These are phyloP conservation scores for Trichosurus vulpecula DNA, from an alignment of 2,797 vertebrate genomes.

Conservation along the genomic window DNA sequence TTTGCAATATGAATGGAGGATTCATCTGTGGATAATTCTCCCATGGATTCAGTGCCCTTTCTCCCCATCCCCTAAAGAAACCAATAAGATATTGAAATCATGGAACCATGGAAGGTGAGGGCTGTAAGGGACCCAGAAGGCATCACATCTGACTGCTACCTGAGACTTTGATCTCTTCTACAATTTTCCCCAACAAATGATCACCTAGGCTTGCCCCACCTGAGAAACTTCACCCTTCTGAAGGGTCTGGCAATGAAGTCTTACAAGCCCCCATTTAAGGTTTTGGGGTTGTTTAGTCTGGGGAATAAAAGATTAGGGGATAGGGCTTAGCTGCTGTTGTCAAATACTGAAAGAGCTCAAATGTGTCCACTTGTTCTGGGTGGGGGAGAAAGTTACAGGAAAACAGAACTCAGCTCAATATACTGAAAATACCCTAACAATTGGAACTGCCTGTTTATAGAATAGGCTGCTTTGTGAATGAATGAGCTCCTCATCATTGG, in stretches of 20 bases:
- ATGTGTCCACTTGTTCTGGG: neutral
- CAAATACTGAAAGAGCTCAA: neutral
- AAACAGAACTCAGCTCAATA: constrained; percentile 45
- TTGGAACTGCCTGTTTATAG: neutral
- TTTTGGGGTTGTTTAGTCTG: constrained; percentile 2
- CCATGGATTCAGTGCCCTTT: neutral
- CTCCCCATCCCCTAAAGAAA: neutral
- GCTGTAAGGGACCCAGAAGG: neutral
- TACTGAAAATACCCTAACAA: constrained; percentile 21
- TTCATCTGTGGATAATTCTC: neutral
- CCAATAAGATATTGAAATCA: neutral
- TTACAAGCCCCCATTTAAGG: neutral
- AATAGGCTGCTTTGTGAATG: neutral
- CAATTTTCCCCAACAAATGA: neutral
- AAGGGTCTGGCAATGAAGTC: neutral
- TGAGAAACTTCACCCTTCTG: constrained; percentile 9
- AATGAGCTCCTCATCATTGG: neutral
- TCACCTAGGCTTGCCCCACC: constrained; percentile 24
- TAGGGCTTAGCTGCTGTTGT: constrained; percentile 21
- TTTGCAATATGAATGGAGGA: neutral
- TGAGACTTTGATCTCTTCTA: neutral
- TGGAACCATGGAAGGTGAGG: neutral
- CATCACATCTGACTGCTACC: neutral
- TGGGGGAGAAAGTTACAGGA: constrained; percentile 41
- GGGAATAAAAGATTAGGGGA: constrained; percentile 33